These are phyloP conservation scores for Drosophila simulans DNA, from an alignment of 1,140 invertebrate genomes.

Conservation along the genomic window DNA sequence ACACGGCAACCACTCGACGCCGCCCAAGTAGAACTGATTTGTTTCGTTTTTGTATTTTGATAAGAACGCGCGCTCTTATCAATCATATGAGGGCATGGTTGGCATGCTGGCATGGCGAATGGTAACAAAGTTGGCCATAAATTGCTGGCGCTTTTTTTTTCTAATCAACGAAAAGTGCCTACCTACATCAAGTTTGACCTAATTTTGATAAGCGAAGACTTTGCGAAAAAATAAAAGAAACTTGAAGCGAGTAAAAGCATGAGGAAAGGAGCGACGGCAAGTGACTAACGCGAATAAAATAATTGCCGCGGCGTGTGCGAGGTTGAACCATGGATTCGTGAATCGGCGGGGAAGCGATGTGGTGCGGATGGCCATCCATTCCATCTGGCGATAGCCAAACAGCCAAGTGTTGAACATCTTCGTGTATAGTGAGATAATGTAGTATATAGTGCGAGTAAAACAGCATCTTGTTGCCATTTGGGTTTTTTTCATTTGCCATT, in stretches of 20 bases:
- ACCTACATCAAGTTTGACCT: slow-evolving; percentile 67
- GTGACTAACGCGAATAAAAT: slow-evolving; percentile 57
- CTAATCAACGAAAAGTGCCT: slow-evolving; percentile 68
- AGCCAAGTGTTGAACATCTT: background rate
- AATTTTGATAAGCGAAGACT: slow-evolving; percentile 71
- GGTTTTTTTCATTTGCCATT: background rate
- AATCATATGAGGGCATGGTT: background rate
- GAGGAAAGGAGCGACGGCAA: slow-evolving; percentile 18
- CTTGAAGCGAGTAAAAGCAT: slow-evolving; percentile 2
- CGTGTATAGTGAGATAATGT: background rate
- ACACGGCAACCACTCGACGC: slow-evolving; percentile 41
- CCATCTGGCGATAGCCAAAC: background rate
- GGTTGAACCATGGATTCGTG: background rate
- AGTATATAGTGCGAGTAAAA: background rate
- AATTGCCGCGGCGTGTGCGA: slow-evolving; percentile 44
- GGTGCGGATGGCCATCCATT: background rate
- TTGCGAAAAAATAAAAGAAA: slow-evolving; percentile 38
- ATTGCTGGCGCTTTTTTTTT: slow-evolving; percentile 27
- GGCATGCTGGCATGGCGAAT: background rate
- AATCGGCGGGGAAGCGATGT: slow-evolving; percentile 1
- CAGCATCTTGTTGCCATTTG: slow-evolving; percentile 5
- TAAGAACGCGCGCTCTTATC: slow-evolving; percentile 40
- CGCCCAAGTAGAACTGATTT: slow-evolving; percentile 56
- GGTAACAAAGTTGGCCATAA: slow-evolving; percentile 19
- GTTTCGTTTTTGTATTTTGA: slow-evolving; percentile 37